Base-by-base conservation (phyloP, 1,140 invertebrate genomes). In the Arion vulgaris region DNA sequence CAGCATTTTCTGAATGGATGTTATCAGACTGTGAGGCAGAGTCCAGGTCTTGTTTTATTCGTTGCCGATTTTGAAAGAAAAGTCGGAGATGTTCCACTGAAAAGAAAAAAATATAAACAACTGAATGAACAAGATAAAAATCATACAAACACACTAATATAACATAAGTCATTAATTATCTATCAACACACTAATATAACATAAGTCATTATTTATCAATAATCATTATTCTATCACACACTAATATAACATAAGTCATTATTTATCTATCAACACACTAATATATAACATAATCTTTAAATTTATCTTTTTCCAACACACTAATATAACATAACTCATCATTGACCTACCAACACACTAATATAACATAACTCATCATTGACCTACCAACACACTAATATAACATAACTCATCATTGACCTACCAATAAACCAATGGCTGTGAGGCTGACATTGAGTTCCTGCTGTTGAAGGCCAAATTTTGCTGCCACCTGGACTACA, bases 401-500 rank as follows among this genome's bases (percentile, higher is more conserved):
- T 45, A 15, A 45, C 5, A 45, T 45, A 15, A 45, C 41, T 45
- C 32, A 72, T n/a, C 26, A 39, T 7, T n/a, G 38, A 45, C 38
- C 88, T 83, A 98, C 97, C 96, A 99, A 96, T 36, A 99, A 93
- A 77, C 98, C 98, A 84, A 99, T 96, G 71, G 98, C 98, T 32
- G 98, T 99, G n/a, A 99, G 94, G 39, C 98, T 98, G 87, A 99
- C 98, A 93, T 99, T 99, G 28, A 99, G 93, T 93, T 99, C 98
- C 92, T 98, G 96, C 39, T 96, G 97, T 93, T 99, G 98, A 17
- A 96, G 95, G 0, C 98, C 98, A 93, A 99, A 99, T 90, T 97
- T 97, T 0, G 97, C 96, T 34, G 97, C 97, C 7, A 98, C 98
- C 88, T 98, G 96, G 17, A 99, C 96, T 89, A 97, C 97, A 2